Percentiles rank a stretch among this genome's conserved stretches.
phyloP scores from a whole-genome alignment of 1,140 invertebrate species.

The Scaptomyza pallida region DNA sequence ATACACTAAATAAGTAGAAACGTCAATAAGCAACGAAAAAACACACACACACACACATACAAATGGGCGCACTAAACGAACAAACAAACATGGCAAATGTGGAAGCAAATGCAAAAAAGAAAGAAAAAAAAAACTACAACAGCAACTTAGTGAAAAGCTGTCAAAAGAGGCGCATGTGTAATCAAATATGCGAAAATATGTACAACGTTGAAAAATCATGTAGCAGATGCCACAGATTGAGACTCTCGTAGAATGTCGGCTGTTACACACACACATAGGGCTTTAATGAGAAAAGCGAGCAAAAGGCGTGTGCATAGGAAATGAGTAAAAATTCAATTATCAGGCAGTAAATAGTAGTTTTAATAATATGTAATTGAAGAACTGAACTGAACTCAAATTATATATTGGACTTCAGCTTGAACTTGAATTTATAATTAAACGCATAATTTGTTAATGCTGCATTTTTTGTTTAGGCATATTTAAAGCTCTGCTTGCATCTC shows the following conservation, averaged over 20 bases:
- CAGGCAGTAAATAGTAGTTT: conserved; percentile 50
- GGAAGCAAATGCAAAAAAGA: background rate
- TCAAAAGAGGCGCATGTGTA: conserved; percentile 57
- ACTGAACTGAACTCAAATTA: conserved; percentile 10
- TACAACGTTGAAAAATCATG: conserved; percentile 52
- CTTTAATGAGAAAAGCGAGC: background rate
- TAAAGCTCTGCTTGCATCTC: conserved; percentile 28
- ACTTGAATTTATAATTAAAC: conserved; percentile 8
- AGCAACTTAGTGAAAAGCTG: conserved; percentile 54
- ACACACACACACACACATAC: conserved; percentile 6
- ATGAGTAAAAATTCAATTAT: conserved; percentile 63
- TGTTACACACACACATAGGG: too few relatives aligned
- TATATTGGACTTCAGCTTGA: conserved; percentile 14
- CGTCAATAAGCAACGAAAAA: conserved; percentile 67
- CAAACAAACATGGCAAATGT: conserved; percentile 52
- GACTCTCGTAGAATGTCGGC: background rate
- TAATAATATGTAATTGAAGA: conserved; percentile 68
- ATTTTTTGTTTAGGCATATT: conserved; percentile 14
- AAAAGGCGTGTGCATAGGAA: conserved; percentile 49
- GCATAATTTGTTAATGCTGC: background rate
- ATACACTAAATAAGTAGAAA: conserved; percentile 80
- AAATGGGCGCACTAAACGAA: conserved; percentile 64
- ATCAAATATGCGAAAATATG: conserved; percentile 66
- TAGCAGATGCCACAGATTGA: conserved; percentile 30
- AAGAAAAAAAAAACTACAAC: conserved; percentile 21